Base-by-base conservation (phyloP, 2,888 invertebrate species). In the Ditylenchus weischeri region DNA sequence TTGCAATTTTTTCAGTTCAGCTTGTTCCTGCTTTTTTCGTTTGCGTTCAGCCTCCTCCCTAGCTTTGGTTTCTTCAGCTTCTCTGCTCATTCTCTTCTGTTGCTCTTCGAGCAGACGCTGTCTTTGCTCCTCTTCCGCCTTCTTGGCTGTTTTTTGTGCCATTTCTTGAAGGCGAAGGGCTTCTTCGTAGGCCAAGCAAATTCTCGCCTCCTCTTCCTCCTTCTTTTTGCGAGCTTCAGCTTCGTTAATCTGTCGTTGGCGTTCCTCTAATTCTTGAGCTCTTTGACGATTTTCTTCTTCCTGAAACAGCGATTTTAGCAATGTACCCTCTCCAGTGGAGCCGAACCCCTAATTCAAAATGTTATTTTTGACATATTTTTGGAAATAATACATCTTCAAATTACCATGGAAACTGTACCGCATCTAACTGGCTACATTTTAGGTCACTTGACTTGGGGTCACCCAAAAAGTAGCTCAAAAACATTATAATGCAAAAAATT, bases 121-220 rank as follows among this genome's bases (percentile, higher is more conserved):
- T 29, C 69, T 66, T 3, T 69, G 61, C 62, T 67, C 62, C 43
- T 69, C 62, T 19, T 67, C 69, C 43, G 63, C 66, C 38, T 59
- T 49, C 8, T 47, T 36, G 11, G 69, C 69, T 51, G 47, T 29
- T 54, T 67, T 66, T 21, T 29, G 59, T 11, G 50, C 49, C 18
- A 58, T 60, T 57, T 71, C 66, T 21, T 72, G 63, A 7, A 59
- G 49, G 18, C 70, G 71, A 18, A 65, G 71, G 13, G 57, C 62
- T 38, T 66, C 71, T 43, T 66, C 73, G 18, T 62, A 59, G 3
- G 69, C 69, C 10, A 57, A n/a, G 6, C 64, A 62, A 7, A 69
- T 3, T 11, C 57, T 70, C 54, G 18, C 47, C 59, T 69, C 69
- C 59, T 69, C 64, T 54, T 69, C 70, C 21, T 69, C 69, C n/a